phyloP scores from a whole-genome alignment of 2,113 vertebrate genomes.

The Pelodiscus sinensis region DNA sequence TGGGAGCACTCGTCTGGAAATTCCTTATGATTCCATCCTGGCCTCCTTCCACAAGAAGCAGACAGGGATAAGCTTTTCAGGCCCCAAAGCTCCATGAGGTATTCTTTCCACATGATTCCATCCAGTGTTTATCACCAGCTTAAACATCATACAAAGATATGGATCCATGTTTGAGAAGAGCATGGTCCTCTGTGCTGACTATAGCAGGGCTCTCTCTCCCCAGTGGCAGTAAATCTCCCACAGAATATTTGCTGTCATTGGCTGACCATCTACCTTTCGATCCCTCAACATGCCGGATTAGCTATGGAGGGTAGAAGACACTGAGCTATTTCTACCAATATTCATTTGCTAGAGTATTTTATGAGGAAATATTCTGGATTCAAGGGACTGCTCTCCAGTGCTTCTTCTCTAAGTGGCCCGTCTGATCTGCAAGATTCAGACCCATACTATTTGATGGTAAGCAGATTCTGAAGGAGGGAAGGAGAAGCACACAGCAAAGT shows the following conservation, averaged over 20 bases:
- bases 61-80: neutral
- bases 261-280: neutral
- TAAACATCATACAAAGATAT: neutral
- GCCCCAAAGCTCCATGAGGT: neutral
- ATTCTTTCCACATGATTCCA: neutral
- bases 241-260: neutral
- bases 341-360: neutral
- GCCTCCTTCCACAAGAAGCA: neutral
- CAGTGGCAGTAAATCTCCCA: neutral
- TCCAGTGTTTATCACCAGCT: neutral
- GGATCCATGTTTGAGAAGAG: neutral
- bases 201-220: neutral
- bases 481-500: rapidly evolving
- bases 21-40: neutral
- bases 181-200: neutral
- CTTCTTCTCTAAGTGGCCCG: neutral
- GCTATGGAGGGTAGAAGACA: neutral
- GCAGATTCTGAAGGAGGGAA: neutral
- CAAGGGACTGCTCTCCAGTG: neutral
- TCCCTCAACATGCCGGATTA: neutral
- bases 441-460: neutral
- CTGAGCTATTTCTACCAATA: neutral
- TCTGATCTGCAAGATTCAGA: neutral
- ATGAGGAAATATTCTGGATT: neutral
- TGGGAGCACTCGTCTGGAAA: neutral